phyloP scores from a whole-genome alignment of 2,113 vertebrate species.

The Phainopepla nitens region DNA sequence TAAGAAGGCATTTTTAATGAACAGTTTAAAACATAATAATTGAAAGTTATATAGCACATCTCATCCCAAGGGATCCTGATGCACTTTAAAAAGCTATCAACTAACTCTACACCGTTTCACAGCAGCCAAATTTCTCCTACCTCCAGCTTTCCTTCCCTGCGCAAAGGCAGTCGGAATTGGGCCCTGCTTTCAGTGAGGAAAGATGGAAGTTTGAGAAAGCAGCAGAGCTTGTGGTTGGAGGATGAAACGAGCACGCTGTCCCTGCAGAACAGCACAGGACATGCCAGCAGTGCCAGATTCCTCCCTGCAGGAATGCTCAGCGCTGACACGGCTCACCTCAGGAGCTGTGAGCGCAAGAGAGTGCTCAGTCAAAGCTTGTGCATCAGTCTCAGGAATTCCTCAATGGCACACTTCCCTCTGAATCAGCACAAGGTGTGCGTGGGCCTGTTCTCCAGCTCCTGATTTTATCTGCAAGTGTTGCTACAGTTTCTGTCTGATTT shows the following conservation, averaged over 20 bases:
- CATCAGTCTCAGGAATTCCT: background rate
- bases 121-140: background rate
- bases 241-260: rapidly evolving
- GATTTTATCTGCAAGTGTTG: too few relatives aligned
- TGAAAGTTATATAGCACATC: background rate
- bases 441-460: too few relatives aligned
- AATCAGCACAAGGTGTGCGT: background rate
- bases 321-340: background rate
- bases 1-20: slow-evolving; percentile 44
- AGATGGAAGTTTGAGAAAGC: background rate
- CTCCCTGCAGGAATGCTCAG: background rate
- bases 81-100: background rate
- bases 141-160: background rate
- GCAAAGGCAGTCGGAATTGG: background rate
- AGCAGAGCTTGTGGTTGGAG: background rate
- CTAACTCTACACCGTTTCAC: rapidly evolving
- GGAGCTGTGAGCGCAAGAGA: background rate
- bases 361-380: background rate
- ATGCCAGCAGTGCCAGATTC: background rate
- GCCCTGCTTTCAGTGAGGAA: background rate
- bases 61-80: background rate
- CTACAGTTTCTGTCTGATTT: background rate
- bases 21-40: background rate
- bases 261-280: background rate
- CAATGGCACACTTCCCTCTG: background rate